A percentile compares a stretch with the other conserved stretches of the same genome.
These are phyloP conservation scores for Cyclopterus lumpus DNA, from an alignment of 2,797 vertebrate genomes.

Conservation along the genomic window DNA sequence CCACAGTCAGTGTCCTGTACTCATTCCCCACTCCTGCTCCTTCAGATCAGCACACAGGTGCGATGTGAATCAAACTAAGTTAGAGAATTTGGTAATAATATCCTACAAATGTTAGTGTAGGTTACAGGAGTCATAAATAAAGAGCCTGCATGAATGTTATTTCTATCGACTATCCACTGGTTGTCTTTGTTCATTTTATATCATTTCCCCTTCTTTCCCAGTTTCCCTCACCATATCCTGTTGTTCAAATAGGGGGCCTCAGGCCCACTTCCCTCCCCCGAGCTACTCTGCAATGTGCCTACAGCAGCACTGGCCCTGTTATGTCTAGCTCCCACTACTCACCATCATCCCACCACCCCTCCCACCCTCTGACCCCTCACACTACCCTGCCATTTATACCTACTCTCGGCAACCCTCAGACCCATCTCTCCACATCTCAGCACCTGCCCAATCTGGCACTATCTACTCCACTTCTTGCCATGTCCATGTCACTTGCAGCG, in stretches of 20 bases:
- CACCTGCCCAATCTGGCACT: conserved; percentile 58
- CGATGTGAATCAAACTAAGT: conserved; percentile 28
- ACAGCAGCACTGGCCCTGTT: conserved; percentile 79
- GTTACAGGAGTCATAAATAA: conserved; percentile 22
- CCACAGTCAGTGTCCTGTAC: conserved; percentile 58
- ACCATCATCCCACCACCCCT: conserved; percentile 82
- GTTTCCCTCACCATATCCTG: conserved; percentile 89
- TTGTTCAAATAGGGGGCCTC: conserved; percentile 86
- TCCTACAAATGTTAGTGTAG: conserved; percentile 8
- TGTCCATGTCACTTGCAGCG: conserved; percentile 63
- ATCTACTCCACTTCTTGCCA: conserved; percentile 63
- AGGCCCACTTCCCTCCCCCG: conserved; percentile 82
- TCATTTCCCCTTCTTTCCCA: conserved; percentile 82
- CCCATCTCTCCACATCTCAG: conserved; percentile 72
- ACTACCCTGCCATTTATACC: conserved; percentile 51
- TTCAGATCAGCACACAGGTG: conserved; percentile 81
- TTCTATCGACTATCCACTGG: conserved; percentile 45
- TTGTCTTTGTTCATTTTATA: conserved; percentile 72
- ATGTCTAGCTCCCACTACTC: conserved; percentile 87
- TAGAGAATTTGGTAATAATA: not conserved
- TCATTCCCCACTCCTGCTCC: conserved; percentile 71
- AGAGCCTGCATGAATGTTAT: conserved; percentile 81
- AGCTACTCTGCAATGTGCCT: conserved; percentile 76
- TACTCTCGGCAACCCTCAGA: conserved; percentile 70
- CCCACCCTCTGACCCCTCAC: conserved; percentile 70